Conservation (phyloP, 30 jellyfish, hydroid and myxozoan genomes). For the Euphysa ruthae region DNA sequence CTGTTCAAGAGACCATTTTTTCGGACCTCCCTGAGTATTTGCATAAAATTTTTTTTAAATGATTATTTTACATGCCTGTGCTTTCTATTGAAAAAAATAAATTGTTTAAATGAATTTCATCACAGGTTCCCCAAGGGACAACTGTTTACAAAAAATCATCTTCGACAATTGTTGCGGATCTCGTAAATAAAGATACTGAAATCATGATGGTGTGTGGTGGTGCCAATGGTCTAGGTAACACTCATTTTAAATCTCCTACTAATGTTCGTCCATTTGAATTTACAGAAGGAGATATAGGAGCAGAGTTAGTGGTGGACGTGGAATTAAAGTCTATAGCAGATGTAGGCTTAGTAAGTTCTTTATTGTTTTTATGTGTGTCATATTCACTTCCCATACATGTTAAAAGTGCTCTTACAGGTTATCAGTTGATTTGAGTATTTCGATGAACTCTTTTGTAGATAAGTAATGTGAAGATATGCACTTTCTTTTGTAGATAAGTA, state of each 20-base stretch:
- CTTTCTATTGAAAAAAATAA: too few species aligned
- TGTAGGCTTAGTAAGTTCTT: slow-evolving; percentile 76
- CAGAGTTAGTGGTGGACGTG: slow-evolving; percentile 34
- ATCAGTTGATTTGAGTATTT: too few species aligned
- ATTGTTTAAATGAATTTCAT: too few species aligned
- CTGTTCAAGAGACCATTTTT: too few species aligned
- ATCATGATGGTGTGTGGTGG: slow-evolving; percentile 70
- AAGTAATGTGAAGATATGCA: too few species aligned
- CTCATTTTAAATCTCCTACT: slow-evolving; percentile 58
- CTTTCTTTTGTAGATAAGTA: too few species aligned
- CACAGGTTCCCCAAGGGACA: slow-evolving; percentile 94
- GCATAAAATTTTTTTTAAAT: neutral
- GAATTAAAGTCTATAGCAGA: slow-evolving; percentile 93
- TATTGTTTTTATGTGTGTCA: neutral
- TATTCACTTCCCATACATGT: too few species aligned
- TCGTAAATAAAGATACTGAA: slow-evolving; percentile 19
- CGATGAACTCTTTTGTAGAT: too few species aligned
- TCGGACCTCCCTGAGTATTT: too few species aligned
- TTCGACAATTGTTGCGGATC: slow-evolving; percentile 26
- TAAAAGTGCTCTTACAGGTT: too few species aligned
- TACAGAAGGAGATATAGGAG: slow-evolving; percentile 81
- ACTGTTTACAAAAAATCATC: slow-evolving; percentile 30
- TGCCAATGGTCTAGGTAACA: slow-evolving; percentile 79
- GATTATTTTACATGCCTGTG: neutral
- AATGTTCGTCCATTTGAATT: slow-evolving; percentile 65